Evolutionary conservation across 2,113 vertebrate species (phyloP).

Genomic region (Excalfactoria chinensis): DNA sequence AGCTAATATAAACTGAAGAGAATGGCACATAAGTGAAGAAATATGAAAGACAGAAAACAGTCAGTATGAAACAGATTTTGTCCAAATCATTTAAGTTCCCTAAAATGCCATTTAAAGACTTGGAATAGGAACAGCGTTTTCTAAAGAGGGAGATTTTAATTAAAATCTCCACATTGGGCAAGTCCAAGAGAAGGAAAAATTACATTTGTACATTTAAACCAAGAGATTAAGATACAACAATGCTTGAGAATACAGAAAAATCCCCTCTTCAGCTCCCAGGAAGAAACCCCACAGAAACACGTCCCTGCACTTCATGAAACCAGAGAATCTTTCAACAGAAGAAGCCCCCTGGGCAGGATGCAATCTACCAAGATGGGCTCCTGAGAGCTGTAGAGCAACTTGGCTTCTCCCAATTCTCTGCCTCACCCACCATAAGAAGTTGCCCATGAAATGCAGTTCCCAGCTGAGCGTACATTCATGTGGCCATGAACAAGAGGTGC

Average conservation of each 20-base stretch:
- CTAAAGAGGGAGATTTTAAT: not conserved
- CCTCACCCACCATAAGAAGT: not conserved
- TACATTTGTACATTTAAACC: not conserved
- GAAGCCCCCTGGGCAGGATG: rapidly evolving
- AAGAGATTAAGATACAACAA: not conserved
- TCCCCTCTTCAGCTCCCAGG: not conserved
- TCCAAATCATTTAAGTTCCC: not conserved
- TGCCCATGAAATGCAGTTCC: rapidly evolving
- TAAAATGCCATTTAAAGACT: not conserved
- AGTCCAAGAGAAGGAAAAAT: not conserved
- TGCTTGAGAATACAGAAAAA: not conserved
- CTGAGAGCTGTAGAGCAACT: rapidly evolving
- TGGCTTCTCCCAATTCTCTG: not conserved
- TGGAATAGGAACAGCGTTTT: not conserved
- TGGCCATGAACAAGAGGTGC: not conserved
- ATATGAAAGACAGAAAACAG: not conserved
- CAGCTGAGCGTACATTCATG: rapidly evolving
- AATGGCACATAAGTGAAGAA: not conserved
- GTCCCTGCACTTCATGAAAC: not conserved
- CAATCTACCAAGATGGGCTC: not conserved
- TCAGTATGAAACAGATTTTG: not conserved
- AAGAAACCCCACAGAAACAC: not conserved
- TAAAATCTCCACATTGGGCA: not conserved
- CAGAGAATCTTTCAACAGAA: not conserved
- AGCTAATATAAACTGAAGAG: constrained; percentile 44